Evolutionary conservation across 2,113 vertebrate genomes (phyloP), one percentile per base, ranked within the genome.

Genomic region (Cygnus buccinator): DNA sequence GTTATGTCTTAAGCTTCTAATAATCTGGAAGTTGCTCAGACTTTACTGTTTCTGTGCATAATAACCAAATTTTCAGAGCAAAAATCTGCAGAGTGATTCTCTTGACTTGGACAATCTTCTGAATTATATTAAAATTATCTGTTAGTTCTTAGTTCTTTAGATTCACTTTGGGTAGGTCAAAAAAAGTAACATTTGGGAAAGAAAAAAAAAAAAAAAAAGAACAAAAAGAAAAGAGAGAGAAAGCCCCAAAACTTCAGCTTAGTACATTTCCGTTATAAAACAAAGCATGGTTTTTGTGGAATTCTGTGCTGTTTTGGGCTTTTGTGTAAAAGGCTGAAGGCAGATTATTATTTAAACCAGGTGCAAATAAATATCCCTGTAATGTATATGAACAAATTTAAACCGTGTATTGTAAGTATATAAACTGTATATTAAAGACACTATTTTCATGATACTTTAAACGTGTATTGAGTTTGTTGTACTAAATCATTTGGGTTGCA

Each of bases 401-500:
- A 95, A 77, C 94, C 0, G 41, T 2, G 4, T 96, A 96, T 96
- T 97, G 97, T 97, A 97, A 96, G 95, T 95, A 85, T 95, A 87
- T 96, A 90, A 95, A 95, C 94, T 97, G 96, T 97, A 97, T 95
- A 97, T 97, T 97, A 97, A 97, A 97, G 95, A 97, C 91, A 95
- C 90, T 97, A 97, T 97, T 97, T 97, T 97, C 96, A 95, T 97
- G 96, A 93, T 96, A 97, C 58, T 92, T 97, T 46, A 71, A 62
- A 82, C 1, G 84, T 33, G 55, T 94, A 43, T 25, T 21, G 91
- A 84, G 63, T 87, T 67, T 87, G 31, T 94, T 93, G 78, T 67
- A 18, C 79, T 76, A 31, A 67, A 39, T 81, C 0, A 1, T 4
- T 62, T 3, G 25, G 55, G 77, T 78, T 77, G 73, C 46, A 33